phyloP scores from a whole-genome alignment of 2,113 vertebrate species.

The Melanerpes aurifrons region DNA sequence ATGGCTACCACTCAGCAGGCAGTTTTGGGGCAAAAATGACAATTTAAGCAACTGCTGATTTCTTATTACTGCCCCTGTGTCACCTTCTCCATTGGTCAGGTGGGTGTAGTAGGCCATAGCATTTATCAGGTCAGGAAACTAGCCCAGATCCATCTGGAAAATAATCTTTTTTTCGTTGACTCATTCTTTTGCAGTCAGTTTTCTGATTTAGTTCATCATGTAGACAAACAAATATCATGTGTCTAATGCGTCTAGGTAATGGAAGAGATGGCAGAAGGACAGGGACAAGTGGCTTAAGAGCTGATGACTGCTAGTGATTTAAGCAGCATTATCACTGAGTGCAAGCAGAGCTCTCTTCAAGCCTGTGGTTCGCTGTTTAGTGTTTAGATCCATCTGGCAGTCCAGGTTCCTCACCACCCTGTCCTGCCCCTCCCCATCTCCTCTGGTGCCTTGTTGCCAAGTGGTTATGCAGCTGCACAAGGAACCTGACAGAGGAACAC shows the following conservation, averaged over 20 bases:
- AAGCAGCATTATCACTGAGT: background rate
- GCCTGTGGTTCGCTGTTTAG: background rate
- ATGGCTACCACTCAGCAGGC: slow-evolving; percentile 40
- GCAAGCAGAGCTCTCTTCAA: background rate
- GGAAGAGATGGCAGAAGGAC: background rate
- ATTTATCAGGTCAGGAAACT: background rate
- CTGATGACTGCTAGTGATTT: background rate
- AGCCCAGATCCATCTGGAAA: slow-evolving; percentile 1
- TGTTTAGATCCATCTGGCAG: background rate
- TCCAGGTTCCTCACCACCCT: background rate
- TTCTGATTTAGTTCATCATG: background rate
- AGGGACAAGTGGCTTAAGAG: background rate
- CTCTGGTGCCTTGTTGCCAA: background rate
- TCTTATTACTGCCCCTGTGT: slow-evolving; percentile 2
- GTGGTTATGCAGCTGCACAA: background rate
- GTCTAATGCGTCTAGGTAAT: background rate
- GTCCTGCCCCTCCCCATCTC: background rate
- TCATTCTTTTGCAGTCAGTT: background rate
- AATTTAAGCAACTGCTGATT: slow-evolving; percentile 50
- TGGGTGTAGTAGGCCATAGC: background rate
- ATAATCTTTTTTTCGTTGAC: background rate
- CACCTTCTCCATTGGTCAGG: background rate
- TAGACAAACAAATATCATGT: background rate
- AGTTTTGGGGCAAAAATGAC: slow-evolving; percentile 1
- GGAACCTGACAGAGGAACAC: background rate